Evolutionary conservation across 2,113 vertebrate genomes (phyloP), one percentile per base, ranked within the genome.

Genomic region (Dryoscopus gambensis): DNA sequence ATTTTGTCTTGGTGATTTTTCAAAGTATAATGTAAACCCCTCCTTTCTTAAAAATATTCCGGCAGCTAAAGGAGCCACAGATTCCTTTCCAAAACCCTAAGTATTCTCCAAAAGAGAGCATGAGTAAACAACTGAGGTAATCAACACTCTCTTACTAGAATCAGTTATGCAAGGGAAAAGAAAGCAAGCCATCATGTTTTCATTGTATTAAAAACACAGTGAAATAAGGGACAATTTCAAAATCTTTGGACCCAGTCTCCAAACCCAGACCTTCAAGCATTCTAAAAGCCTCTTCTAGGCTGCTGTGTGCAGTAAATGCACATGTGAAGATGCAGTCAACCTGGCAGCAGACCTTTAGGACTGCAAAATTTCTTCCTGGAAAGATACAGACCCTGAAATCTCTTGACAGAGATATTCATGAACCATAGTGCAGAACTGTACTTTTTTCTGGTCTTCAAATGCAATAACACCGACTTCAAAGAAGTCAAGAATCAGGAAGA

Each of bases 111-210:
- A 63, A 84, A 69, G 74, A 40, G 17, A 93, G 10, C 11, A 74
- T 27, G 27, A 74, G n/a, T 73, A 80, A 95, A 83, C 28, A 87
- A 63, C 27, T 73, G 28, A 84, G 60, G 60, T 68, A 73, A 86
- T 77, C 82, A 74, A 20, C 0, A 2, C 9, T 57, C 40, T 65
- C 30, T 64, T 55, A 70, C 42, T 60, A 44, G 25, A 83, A 71
- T 75, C 5, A 2, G 60, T 87, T 78, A 87, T 17, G 52, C 56
- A 89, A 74, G n/a, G 40, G 21, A 55, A 91, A 84, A 85, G 55
- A 77, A 90, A 67, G 53, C 0, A 85, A 88, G 37, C 4, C 0
- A 1, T 74, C 0, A 0, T 35, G 37, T 39, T 93, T 50, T 47
- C 22, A 5, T 6, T 52, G 19, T 35, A 55, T 56, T 68, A 52